Conservation (phyloP, 2,113 vertebrate species). For the Bettongia penicillata region DNA sequence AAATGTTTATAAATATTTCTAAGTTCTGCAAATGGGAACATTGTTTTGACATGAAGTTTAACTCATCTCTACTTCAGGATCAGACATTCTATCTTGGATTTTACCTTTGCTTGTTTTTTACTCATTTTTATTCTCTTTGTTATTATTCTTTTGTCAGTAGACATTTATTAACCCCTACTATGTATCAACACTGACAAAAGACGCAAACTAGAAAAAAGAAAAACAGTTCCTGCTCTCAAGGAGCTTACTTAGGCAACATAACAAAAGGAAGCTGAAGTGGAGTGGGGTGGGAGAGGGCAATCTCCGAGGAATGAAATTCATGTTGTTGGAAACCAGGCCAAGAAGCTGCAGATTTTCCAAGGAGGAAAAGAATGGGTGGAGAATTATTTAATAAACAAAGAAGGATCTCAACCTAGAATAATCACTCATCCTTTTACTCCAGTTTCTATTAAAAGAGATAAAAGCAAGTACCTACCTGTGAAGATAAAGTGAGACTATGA, state of each 20-base stretch:
- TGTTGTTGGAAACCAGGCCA: background rate
- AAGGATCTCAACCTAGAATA: background rate
- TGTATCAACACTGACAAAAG: background rate
- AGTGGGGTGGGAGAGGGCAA: background rate
- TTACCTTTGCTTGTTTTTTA: too few relatives aligned
- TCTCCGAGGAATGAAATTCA: background rate
- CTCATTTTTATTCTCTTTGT: too few relatives aligned
- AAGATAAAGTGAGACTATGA: slow-evolving; percentile 12
- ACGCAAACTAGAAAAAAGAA: background rate
- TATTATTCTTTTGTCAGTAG: too few relatives aligned
- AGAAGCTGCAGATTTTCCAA: background rate
- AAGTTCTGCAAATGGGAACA: background rate
- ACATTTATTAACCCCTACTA: too few relatives aligned
- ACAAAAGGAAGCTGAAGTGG: background rate
- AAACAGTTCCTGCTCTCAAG: too few relatives aligned
- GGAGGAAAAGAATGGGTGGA: background rate
- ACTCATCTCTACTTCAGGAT: background rate
- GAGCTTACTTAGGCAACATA: background rate
- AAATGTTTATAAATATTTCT: background rate
- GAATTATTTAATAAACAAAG: background rate
- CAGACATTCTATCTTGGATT: background rate
- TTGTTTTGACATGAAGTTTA: background rate
- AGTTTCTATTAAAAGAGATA: background rate
- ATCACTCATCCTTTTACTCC: background rate
- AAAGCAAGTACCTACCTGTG: background rate